Conservation (phyloP, 2,797 vertebrate species). For the Danionella dracula region DNA sequence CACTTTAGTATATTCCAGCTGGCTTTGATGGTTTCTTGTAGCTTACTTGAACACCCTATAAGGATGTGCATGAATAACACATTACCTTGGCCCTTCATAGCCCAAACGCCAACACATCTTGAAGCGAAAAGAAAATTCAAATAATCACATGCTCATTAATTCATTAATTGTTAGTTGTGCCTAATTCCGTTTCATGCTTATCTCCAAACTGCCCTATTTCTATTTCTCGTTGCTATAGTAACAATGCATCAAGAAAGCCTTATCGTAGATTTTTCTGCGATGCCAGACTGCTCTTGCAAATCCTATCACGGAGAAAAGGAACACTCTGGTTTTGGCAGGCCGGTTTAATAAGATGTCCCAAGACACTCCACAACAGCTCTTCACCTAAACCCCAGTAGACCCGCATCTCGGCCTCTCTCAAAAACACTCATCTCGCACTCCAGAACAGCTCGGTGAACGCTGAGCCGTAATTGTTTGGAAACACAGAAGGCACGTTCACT, state of each 20-base stretch:
- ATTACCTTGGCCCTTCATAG: constrained; percentile 43
- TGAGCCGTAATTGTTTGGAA: constrained; percentile 21
- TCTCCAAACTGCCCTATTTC: constrained; percentile 35
- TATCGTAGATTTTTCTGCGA: constrained; percentile 12
- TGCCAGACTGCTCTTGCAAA: constrained; percentile 26
- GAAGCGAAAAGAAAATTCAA: constrained; percentile 39
- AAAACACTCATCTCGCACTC: neutral
- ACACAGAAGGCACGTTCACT: constrained; percentile 19
- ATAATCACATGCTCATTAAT: constrained; percentile 58
- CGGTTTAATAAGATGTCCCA: constrained; percentile 28
- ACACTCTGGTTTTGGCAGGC: constrained; percentile 6
- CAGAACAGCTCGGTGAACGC: constrained; percentile 12
- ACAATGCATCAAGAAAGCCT: constrained; percentile 36
- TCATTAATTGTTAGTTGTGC: constrained; percentile 41
- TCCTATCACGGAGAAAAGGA: constrained; percentile 21
- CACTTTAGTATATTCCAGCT: constrained; percentile 43
- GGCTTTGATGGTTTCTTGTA: constrained; percentile 61
- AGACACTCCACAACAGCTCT: constrained; percentile 13
- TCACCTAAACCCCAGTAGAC: constrained; percentile 18
- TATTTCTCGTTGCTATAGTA: constrained; percentile 55
- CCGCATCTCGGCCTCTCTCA: neutral
- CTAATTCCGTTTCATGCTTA: constrained; percentile 44
- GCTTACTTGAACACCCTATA: no score
- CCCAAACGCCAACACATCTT: no score
- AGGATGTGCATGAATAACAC: no score